Conservation (phyloP, 1,140 invertebrate genomes). For the Microplitis mediator region DNA sequence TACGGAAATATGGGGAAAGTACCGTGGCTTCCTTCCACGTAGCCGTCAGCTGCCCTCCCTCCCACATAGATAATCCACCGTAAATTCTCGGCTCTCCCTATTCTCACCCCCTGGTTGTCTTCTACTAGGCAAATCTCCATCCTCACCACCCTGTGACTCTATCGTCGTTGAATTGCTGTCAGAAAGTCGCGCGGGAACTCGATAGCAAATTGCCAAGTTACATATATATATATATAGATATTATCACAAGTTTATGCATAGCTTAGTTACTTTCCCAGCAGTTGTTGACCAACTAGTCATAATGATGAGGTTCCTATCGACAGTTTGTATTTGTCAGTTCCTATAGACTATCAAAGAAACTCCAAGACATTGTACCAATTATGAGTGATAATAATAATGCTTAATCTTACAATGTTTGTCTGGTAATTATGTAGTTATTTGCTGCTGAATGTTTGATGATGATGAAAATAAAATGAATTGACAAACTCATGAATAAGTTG, state of each 20-base stretch:
- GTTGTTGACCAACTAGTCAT: too few relatives aligned
- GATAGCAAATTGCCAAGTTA: conserved; percentile 23
- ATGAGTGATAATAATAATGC: too few relatives aligned
- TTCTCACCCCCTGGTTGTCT: conserved; percentile 15
- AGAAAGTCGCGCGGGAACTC: conserved; percentile 37
- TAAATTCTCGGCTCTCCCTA: conserved; percentile 37
- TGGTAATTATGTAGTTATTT: too few relatives aligned
- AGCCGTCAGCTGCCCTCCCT: conserved; percentile 35
- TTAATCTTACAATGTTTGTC: too few relatives aligned
- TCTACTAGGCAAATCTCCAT: background rate
- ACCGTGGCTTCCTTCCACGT: conserved; percentile 12
- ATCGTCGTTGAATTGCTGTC: conserved; percentile 31
- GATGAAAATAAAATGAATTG: background rate
- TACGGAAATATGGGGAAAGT: conserved; percentile 24
- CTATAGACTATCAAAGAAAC: too few relatives aligned
- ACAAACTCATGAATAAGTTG: background rate
- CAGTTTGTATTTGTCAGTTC: too few relatives aligned
- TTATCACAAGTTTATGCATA: background rate
- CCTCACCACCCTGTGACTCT: background rate
- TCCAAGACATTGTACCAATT: too few relatives aligned
- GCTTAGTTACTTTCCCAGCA: background rate
- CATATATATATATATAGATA: conserved; percentile 12
- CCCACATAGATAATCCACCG: conserved; percentile 53
- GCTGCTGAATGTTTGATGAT: background rate
- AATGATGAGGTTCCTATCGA: background rate